Evolutionary conservation across 2,797 vertebrate genomes (phyloP).

Genomic region (Syngnathus acus): DNA sequence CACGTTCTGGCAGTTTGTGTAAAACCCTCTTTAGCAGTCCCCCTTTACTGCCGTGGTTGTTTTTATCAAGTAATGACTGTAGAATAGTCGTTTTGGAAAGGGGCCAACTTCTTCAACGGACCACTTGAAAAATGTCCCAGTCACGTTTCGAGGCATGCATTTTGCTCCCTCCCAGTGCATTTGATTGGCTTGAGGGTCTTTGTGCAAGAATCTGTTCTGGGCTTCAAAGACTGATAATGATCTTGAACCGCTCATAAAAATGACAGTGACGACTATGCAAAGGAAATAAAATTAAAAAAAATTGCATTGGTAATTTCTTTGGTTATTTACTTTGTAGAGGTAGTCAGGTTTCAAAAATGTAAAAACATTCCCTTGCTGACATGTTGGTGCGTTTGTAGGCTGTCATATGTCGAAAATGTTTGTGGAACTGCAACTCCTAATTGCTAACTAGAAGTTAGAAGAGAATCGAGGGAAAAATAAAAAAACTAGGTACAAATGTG

Average conservation of each 20-base stretch:
- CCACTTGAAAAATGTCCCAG: slow-evolving; percentile 11
- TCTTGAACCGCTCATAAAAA: too few relatives aligned
- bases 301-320: too few relatives aligned
- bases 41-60: too few relatives aligned
- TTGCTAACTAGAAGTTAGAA: neutral
- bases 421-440: neutral
- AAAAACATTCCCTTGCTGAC: neutral
- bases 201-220: neutral
- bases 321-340: too few relatives aligned
- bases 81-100: too few relatives aligned
- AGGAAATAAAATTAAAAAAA: too few relatives aligned
- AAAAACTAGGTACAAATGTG: neutral
- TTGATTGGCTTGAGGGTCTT: too few relatives aligned
- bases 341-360: too few relatives aligned
- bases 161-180: slow-evolving; percentile 25
- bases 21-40: too few relatives aligned
- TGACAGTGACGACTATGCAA: too few relatives aligned
- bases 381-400: neutral
- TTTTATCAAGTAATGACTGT: too few relatives aligned
- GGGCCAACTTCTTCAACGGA: neutral
- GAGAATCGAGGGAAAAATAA: neutral
- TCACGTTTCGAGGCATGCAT: slow-evolving; percentile 50
- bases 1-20: neutral
- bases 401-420: neutral
- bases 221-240: too few relatives aligned